Conservation (phyloP, 2,888 invertebrate genomes). For the Diaprepes abbreviatus region DNA sequence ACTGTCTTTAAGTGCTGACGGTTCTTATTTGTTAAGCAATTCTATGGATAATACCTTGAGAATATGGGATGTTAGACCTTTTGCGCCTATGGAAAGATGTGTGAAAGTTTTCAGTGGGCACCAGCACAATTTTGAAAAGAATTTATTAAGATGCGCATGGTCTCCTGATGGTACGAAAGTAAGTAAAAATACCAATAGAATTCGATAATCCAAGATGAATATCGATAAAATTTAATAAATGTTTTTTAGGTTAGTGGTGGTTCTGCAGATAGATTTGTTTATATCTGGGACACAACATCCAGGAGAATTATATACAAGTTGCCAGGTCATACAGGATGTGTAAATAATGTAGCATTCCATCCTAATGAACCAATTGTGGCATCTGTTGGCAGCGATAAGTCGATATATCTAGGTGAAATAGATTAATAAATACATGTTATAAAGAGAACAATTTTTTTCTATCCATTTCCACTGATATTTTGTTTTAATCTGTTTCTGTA, state of each 20-base stretch:
- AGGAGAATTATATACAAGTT: conserved; percentile 94
- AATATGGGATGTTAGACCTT: conserved; percentile 97
- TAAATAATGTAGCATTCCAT: conserved; percentile 97
- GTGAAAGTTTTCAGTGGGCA: conserved; percentile 87
- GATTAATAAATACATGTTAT: conserved; percentile 68
- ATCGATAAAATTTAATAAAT: too few relatives aligned
- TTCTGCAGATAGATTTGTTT: conserved; percentile 95
- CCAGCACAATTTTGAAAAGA: conserved; percentile 98
- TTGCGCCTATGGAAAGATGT: conserved; percentile 93
- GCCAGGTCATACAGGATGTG: conserved; percentile 97
- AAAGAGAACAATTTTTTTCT: background rate
- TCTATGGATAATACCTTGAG: conserved; percentile 96
- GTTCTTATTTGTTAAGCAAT: conserved; percentile 93
- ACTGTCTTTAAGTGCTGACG: conserved; percentile 85
- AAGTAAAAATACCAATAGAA: too few relatives aligned
- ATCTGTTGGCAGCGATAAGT: conserved; percentile 96
- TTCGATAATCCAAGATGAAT: too few relatives aligned
- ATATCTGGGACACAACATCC: conserved; percentile 97
- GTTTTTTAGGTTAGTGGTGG: conserved; percentile 76
- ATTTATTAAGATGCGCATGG: conserved; percentile 94
- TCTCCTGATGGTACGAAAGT: conserved; percentile 56
- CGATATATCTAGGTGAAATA: conserved; percentile 95
- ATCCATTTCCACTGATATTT: too few relatives aligned
- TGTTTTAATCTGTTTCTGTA: background rate
- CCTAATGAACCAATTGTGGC: conserved; percentile 92